Percentiles rank a stretch among this genome's conserved stretches.
phyloP scores from a whole-genome alignment of 2,113 vertebrate species.

The Cyphomyrus discorhynchus region DNA sequence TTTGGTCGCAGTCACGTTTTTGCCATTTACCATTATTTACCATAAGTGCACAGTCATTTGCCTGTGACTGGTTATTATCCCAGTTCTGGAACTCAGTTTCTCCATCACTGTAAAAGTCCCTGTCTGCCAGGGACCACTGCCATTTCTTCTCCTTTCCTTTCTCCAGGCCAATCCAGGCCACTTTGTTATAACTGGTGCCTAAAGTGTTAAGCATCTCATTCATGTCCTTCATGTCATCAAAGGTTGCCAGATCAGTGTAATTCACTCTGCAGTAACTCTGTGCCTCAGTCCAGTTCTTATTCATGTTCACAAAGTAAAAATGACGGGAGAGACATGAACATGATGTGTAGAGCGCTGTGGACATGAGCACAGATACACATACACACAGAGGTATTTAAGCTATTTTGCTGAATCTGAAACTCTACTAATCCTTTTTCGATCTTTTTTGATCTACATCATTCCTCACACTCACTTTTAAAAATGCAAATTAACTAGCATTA shows the following conservation, averaged over 20 bases:
- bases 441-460: not conserved
- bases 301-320: conserved; percentile 34
- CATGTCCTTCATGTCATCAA: conserved; percentile 41
- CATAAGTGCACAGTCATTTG: conserved; percentile 44
- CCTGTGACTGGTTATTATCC: conserved; percentile 24
- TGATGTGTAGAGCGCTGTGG: not conserved
- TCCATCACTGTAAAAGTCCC: not conserved
- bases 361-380: not conserved
- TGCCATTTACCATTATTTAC: conserved; percentile 44
- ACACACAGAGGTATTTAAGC: not conserved
- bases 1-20: conserved; percentile 34
- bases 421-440: not conserved
- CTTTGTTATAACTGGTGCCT: not conserved
- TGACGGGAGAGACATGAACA: conserved; percentile 23
- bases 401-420: not conserved
- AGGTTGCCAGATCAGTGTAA: conserved; percentile 46
- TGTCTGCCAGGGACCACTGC: conserved; percentile 45
- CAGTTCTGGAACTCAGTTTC: conserved; percentile 42
- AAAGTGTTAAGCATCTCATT: conserved; percentile 21
- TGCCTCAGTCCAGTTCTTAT: conserved; percentile 30
- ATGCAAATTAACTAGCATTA: not conserved
- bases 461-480: not conserved
- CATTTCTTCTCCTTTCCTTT: conserved; percentile 30
- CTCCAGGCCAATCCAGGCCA: conserved; percentile 54
- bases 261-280: conserved; percentile 24